Base-by-base conservation (phyloP, 2,888 invertebrate genomes). In the Agonopterix arenella region DNA sequence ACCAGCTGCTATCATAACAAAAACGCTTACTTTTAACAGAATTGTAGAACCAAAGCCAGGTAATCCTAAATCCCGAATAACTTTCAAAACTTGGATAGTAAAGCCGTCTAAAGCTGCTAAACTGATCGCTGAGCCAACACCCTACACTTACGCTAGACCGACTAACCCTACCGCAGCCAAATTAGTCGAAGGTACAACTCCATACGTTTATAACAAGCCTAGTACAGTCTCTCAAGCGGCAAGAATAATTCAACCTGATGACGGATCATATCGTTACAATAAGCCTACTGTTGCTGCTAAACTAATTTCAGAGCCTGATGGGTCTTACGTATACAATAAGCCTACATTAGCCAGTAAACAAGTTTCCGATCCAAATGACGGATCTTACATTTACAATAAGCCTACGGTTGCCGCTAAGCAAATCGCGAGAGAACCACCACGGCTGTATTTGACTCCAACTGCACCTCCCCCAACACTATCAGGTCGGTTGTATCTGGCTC, bases 11-110 rank as follows among this genome's bases (percentile, higher is more conserved):
- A 68, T 81, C n/a, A 73, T 83, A 56, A 75, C 83, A 48, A 86
- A 83, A 72, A 78, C 82, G 45, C 54, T 81, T 58, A 78, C 81
- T n/a, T 75, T 78, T 54, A 82, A 80, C 58, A 76, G 75, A 62
- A 58, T 80, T 18, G 59, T 81, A 59, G 76, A 80, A 53, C 69
- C 78, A 2, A 80, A 80, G 48, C 63, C 70, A 45, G 71, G 74
- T 4, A 76, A 67, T 49, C 80, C 85, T 41, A 85, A 83, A 60
- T 84, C 86, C 8, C 68, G 82, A 56, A 78, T 88, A 45, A 84
- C 80, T 16, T 80, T 84, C 42, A 89, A 88, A 67, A 85, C 86
- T 4, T 89, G 88, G 88, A 76, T 86, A 48, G 73, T 84, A 2
- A 84, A 84, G 66, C 85, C 88, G n/a, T 68, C 76, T 8, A 85